Evolutionary conservation across 37 sponge, comb jelly and placozoan species (phyloP), one percentile per base, ranked within the genome.

Genomic region (Bolinopsis microptera): DNA sequence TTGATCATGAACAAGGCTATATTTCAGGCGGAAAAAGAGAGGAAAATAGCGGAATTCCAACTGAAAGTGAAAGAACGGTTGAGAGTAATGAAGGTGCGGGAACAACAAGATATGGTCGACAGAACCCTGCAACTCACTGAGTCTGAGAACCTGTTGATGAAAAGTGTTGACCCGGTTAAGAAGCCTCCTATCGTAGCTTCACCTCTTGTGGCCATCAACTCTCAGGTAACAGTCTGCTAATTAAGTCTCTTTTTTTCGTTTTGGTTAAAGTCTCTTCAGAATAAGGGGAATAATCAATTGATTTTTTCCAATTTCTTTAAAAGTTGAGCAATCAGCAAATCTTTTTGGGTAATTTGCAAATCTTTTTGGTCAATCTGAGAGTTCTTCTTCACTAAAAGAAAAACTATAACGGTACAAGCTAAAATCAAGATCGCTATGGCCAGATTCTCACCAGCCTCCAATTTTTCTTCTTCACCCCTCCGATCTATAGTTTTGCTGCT

Each of bases 111-210:
- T 3, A 86, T 39, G 28, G 38, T 41, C 30, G 39, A 86, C 90
- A 41, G 61, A 26, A 86, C 90, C 26, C 61, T 86, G 27, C 90
- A n/a, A 27, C 90, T 86, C 31, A 35, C 34, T 5, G 61, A 86
- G 28, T 39, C 90, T 28, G 90, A 86, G 41, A 41, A 86, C 31
- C 1, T 86, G n/a, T 38, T 86, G 31, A 86, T 86, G 90, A 86
- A 27, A 34, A 86, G 90, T 23, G 61, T 86, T 0, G 90, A 86
- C 39, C 61, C 90, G n/a, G 61, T 86, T 2, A 86, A 34, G 61
- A 86, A 86, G 61, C 61, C 61, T 9, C 90, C 90, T 40, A 13
- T 86, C 1, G 61, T 86, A 18, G 32, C 61, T 38, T 38, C 61
- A 0, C 61, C 90, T 8, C 36, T 77, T 21, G 33, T 77, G 1